These are phyloP conservation scores for Melitaea cinxia DNA, from an alignment of 1,140 invertebrate genomes.

Conservation along the genomic window DNA sequence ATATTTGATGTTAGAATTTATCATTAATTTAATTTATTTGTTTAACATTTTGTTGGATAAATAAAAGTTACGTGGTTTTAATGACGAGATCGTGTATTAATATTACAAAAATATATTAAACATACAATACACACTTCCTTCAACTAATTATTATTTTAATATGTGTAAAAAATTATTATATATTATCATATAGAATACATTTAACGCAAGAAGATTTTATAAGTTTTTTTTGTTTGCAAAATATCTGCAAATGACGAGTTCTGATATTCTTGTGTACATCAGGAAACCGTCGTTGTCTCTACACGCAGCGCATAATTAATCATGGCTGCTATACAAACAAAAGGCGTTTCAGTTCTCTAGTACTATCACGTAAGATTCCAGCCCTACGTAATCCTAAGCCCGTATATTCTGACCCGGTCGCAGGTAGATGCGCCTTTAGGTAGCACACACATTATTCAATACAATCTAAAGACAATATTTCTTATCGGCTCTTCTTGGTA, in stretches of 20 bases:
- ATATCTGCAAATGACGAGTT: slow-evolving; percentile 44
- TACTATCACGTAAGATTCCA: slow-evolving; percentile 45
- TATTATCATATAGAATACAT: too few relatives aligned
- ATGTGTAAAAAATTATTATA: too few relatives aligned
- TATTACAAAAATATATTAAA: too few relatives aligned
- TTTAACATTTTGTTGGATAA: too few relatives aligned
- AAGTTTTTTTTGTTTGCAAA: too few relatives aligned
- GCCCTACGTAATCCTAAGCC: slow-evolving; percentile 51
- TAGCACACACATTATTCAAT: slow-evolving; percentile 1
- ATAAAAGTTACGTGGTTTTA: too few relatives aligned
- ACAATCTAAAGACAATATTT: not conserved
- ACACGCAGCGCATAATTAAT: slow-evolving; percentile 56
- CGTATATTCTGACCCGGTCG: slow-evolving; percentile 49
- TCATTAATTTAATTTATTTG: too few relatives aligned
- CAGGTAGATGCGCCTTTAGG: slow-evolving; percentile 38
- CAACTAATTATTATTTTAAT: too few relatives aligned
- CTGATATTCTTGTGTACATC: slow-evolving; percentile 38
- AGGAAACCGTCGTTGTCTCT: slow-evolving; percentile 46
- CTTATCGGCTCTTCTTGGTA: not conserved
- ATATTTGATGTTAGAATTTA: too few relatives aligned
- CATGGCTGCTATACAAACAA: slow-evolving; percentile 53
- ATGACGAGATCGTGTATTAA: too few relatives aligned
- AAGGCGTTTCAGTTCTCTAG: slow-evolving; percentile 44
- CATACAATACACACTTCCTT: too few relatives aligned
- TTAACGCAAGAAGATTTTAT: not conserved